Conservation (phyloP, 2,113 vertebrate genomes). For the Lethenteron reissneri region DNA sequence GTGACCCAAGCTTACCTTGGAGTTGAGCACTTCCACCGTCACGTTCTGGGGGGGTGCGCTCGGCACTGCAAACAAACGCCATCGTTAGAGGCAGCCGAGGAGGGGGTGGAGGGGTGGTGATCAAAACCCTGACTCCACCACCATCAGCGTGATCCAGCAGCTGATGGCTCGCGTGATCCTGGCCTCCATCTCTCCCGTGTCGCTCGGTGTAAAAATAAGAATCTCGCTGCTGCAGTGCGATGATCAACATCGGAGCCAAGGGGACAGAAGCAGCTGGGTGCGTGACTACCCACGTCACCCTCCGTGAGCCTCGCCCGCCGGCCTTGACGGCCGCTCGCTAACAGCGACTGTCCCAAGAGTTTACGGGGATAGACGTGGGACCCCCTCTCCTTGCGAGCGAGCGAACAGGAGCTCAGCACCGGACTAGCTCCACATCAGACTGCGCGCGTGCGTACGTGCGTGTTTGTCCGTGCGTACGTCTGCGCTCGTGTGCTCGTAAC, state of each 20-base stretch:
- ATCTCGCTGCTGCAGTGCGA: not conserved
- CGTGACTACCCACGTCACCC: no score
- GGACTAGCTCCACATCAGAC: no score
- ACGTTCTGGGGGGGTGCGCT: conserved; percentile 76
- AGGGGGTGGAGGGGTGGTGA: not conserved
- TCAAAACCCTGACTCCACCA: not conserved
- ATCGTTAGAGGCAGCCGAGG: not conserved
- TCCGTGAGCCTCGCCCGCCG: no score
- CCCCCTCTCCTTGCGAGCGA: no score
- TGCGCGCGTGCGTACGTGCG: no score
- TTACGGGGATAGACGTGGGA: no score
- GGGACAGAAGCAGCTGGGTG: no score
- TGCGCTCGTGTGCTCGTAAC: not conserved
- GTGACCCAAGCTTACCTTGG: conserved; percentile 44
- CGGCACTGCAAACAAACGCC: conserved; percentile 37
- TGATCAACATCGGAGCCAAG: no score
- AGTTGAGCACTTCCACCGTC: conserved; percentile 76
- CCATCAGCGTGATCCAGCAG: not conserved
- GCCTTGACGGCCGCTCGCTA: no score
- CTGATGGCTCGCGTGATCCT: not conserved
- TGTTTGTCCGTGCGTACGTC: not conserved
- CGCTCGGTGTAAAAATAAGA: not conserved
- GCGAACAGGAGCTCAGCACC: no score
- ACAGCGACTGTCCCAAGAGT: no score
- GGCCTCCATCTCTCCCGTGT: not conserved